Evolutionary conservation across 1,140 invertebrate species (phyloP).

Genomic region (Agrilus planipennis): DNA sequence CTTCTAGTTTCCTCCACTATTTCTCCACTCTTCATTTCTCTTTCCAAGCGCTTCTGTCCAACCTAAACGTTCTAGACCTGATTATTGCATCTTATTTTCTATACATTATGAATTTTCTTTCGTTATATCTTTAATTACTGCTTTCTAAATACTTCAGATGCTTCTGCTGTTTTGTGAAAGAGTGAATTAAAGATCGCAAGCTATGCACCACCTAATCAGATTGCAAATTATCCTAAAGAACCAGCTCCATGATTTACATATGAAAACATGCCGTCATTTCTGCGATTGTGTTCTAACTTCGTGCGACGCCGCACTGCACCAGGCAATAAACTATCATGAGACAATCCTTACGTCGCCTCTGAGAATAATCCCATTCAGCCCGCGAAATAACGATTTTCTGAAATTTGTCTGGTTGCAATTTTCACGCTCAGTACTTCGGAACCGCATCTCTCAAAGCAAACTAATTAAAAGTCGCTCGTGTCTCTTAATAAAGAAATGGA

Average conservation of each 20-base stretch:
- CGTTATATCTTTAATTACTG: too few relatives aligned
- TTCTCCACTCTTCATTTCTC: too few relatives aligned
- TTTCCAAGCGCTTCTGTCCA: too few relatives aligned
- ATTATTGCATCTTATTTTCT: too few relatives aligned
- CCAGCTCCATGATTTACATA: constrained; percentile 19
- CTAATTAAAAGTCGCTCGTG: neutral
- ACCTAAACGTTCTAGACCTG: too few relatives aligned
- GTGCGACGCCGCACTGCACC: neutral
- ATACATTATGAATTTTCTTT: too few relatives aligned
- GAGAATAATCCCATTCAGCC: neutral
- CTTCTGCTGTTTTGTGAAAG: constrained; percentile 16
- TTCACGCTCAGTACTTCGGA: neutral
- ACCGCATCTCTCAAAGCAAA: neutral
- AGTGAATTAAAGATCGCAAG: constrained; percentile 13
- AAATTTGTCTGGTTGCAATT: neutral
- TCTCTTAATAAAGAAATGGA: too few relatives aligned
- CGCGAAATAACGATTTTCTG: neutral
- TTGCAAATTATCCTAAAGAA: constrained; percentile 22
- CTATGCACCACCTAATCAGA: constrained; percentile 24
- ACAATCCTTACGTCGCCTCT: neutral
- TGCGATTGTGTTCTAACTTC: constrained; percentile 13
- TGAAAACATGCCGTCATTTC: constrained; percentile 17
- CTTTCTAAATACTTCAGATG: too few relatives aligned
- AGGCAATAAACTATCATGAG: neutral
- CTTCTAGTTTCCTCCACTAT: too few relatives aligned